Evolutionary conservation across 2,888 invertebrate species (phyloP).

Genomic region (Gryllus longicercus): DNA sequence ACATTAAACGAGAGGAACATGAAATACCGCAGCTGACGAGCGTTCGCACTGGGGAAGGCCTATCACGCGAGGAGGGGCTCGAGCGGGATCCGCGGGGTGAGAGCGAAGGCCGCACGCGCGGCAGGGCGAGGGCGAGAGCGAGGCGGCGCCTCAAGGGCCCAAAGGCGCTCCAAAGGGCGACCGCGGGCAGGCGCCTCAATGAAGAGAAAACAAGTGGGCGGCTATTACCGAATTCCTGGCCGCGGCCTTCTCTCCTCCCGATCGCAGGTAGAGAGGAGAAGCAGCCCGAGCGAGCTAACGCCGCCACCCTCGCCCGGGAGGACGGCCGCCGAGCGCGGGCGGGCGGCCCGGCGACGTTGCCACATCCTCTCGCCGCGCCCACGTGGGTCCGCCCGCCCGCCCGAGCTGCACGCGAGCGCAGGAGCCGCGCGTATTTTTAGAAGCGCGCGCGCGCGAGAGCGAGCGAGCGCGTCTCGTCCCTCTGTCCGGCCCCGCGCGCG

Average conservation of each 20-base stretch:
- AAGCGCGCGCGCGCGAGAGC: too few species aligned
- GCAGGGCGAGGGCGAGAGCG: too few species aligned
- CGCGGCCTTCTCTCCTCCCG: background rate
- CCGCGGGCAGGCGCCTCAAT: slow-evolving; percentile 8
- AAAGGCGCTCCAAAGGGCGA: background rate
- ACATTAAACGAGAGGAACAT: too few species aligned
- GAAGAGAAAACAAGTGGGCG: background rate
- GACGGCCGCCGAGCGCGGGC: background rate
- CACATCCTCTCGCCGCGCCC: background rate
- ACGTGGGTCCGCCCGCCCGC: background rate
- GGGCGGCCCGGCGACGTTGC: background rate
- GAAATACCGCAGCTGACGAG: too few species aligned
- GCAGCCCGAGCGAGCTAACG: background rate
- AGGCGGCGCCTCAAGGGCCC: too few species aligned
- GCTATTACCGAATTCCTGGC: slow-evolving; percentile 6
- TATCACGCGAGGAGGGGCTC: too few species aligned
- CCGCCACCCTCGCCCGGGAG: background rate
- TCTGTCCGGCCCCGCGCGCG: too few species aligned
- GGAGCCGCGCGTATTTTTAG: too few species aligned
- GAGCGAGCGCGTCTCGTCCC: too few species aligned
- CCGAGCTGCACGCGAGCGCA: background rate
- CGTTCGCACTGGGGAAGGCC: too few species aligned
- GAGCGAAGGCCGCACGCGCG: too few species aligned
- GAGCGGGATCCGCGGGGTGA: too few species aligned
- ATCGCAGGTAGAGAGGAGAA: background rate